Conservation (phyloP, 2,888 invertebrate genomes). For the Cremastobaeus sp. region DNA sequence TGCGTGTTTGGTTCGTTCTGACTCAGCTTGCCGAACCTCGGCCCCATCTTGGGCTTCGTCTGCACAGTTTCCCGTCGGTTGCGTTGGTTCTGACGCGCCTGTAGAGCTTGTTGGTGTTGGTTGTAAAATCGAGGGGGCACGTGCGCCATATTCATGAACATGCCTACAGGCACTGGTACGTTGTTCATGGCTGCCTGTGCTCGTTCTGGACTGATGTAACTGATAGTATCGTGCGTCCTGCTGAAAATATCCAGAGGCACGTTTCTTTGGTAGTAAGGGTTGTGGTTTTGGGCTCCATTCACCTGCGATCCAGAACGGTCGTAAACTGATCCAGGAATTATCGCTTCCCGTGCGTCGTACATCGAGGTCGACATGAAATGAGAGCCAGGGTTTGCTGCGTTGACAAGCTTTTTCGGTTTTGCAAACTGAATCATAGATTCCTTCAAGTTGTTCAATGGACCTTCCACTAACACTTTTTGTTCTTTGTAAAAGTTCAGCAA, state of each 20-base stretch:
- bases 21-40: conserved; percentile 77
- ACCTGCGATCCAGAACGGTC: conserved; percentile 83
- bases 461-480: conserved; percentile 97
- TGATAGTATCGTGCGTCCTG: conserved; percentile 92
- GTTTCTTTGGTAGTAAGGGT: conserved; percentile 77
- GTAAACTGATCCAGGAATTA: conserved; percentile 95
- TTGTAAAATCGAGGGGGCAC: conserved; percentile 88
- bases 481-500: conserved; percentile 98
- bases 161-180: conserved; percentile 94
- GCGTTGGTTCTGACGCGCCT: conserved; percentile 80
- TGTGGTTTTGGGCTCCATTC: conserved; percentile 74
- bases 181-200: conserved; percentile 87
- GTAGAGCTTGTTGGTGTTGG: conserved; percentile 85
- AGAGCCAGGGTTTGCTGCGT: conserved; percentile 95
- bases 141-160: conserved; percentile 94
- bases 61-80: conserved; percentile 68
- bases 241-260: conserved; percentile 82
- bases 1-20: conserved; percentile 88
- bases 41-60: conserved; percentile 65
- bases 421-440: conserved; percentile 98
- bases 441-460: conserved; percentile 97
- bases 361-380: conserved; percentile 98
- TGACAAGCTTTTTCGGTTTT: conserved; percentile 96
- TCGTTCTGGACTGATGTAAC: conserved; percentile 93
- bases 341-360: conserved; percentile 97